A percentile compares a stretch with the other conserved stretches of the same genome.
Conservation (phyloP, 2,888 invertebrate genomes). For the Meteorus cinctellus region DNA sequence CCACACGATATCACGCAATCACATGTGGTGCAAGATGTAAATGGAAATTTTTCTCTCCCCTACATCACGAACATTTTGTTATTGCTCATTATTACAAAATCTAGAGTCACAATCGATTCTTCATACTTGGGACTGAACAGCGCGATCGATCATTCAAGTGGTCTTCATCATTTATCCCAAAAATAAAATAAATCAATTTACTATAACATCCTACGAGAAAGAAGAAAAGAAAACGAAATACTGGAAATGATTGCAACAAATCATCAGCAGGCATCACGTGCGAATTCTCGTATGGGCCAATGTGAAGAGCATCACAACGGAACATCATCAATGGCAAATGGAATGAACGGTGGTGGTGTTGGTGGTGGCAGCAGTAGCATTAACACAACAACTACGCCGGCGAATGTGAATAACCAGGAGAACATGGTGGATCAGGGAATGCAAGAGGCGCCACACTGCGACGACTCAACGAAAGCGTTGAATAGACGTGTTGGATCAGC, state of each 20-base stretch:
- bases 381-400: slow-evolving; percentile 62
- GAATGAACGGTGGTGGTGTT: slow-evolving; percentile 72
- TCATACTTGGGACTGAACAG: no score
- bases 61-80: neutral
- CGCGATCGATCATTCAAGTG: no score
- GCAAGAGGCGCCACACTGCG: slow-evolving; percentile 73
- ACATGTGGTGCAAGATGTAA: slow-evolving; percentile 3
- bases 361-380: slow-evolving; percentile 58
- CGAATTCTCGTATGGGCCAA: slow-evolving; percentile 62
- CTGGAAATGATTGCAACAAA: slow-evolving; percentile 34
- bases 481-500: slow-evolving; percentile 48
- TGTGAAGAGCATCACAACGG: slow-evolving; percentile 56
- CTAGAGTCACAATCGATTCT: no score
- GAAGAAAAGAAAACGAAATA: slow-evolving; percentile 20
- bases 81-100: neutral
- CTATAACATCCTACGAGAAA: neutral
- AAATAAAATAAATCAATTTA: neutral
- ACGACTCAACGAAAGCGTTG: slow-evolving; percentile 66
- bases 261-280: slow-evolving; percentile 59
- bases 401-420: slow-evolving; percentile 12
- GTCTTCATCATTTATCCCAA: neutral
- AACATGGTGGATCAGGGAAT: slow-evolving; percentile 41
- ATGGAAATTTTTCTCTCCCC: slow-evolving; percentile 4
- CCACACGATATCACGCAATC: slow-evolving; percentile 1
- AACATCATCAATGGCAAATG: slow-evolving; percentile 62